Percentiles rank a stretch among this genome's conserved stretches.
These are phyloP conservation scores for Helicoverpa armigera DNA, from an alignment of 1,140 invertebrate genomes.

Conservation along the genomic window DNA sequence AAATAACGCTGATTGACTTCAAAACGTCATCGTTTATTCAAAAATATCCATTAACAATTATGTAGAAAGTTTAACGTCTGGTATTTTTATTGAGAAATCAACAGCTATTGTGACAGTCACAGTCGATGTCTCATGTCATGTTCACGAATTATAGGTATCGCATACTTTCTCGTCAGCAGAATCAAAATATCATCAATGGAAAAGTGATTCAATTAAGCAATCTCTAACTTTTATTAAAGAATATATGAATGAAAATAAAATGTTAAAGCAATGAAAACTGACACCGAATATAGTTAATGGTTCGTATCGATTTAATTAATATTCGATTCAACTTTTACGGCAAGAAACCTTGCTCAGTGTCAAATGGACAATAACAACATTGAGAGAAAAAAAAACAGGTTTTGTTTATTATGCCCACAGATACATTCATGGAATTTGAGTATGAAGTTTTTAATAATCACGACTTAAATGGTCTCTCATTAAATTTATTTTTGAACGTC, in stretches of 20 bases:
- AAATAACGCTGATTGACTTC: slow-evolving; percentile 47
- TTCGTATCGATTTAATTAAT: slow-evolving; percentile 13
- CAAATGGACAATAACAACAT: background rate
- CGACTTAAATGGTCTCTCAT: background rate
- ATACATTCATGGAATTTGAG: slow-evolving; percentile 4
- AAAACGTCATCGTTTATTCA: slow-evolving; percentile 44
- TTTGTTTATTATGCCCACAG: slow-evolving; percentile 1
- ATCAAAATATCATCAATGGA: background rate
- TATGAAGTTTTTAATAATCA: slow-evolving; percentile 2
- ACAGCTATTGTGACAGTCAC: slow-evolving; percentile 33
- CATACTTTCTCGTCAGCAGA: background rate
- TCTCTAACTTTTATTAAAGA: background rate
- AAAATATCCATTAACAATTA: slow-evolving; percentile 52
- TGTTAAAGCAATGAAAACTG: background rate
- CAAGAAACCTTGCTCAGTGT: background rate
- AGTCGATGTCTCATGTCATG: background rate
- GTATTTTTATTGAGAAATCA: slow-evolving; percentile 18
- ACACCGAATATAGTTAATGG: background rate
- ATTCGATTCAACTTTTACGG: background rate
- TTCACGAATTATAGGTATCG: slow-evolving; percentile 8
- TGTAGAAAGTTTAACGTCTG: slow-evolving; percentile 22
- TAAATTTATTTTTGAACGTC: slow-evolving; percentile 1
- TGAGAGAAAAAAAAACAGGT: background rate
- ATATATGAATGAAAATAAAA: background rate
- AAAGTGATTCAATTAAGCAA: background rate